These are phyloP conservation scores for Trogon melanurus DNA, from an alignment of 2,113 vertebrate species.

Conservation along the genomic window DNA sequence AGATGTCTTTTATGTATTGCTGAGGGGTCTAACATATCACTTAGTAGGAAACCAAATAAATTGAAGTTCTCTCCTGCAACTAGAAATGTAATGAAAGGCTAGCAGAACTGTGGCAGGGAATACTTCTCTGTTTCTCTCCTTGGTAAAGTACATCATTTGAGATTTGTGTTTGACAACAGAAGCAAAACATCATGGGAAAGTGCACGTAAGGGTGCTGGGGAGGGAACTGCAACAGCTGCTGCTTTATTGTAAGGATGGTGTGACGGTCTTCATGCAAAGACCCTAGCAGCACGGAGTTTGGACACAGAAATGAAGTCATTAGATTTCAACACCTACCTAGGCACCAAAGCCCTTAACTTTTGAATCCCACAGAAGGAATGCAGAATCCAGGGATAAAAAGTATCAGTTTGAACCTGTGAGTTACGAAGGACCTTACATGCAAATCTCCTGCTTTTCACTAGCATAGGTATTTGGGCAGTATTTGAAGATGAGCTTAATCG, in stretches of 20 bases:
- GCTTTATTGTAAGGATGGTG: neutral
- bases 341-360: neutral
- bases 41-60: constrained; percentile 8
- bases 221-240: neutral
- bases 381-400: neutral
- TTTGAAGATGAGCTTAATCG: neutral
- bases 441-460: neutral
- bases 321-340: neutral
- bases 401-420: neutral
- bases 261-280: neutral
- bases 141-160: neutral
- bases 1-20: neutral
- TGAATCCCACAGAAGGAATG: neutral
- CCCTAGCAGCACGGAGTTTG: neutral
- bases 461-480: neutral
- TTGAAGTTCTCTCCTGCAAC: neutral
- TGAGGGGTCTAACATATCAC: neutral
- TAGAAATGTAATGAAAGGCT: constrained; percentile 53
- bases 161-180: constrained; percentile 8
- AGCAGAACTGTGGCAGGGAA: constrained; percentile 14
- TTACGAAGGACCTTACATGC: neutral
- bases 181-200: neutral
- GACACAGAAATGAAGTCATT: neutral
- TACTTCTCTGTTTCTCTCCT: neutral
- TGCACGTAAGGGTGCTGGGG: neutral